Evolutionary conservation across 1,140 invertebrate genomes (phyloP).

Genomic region (Lasioglossum baleicum): DNA sequence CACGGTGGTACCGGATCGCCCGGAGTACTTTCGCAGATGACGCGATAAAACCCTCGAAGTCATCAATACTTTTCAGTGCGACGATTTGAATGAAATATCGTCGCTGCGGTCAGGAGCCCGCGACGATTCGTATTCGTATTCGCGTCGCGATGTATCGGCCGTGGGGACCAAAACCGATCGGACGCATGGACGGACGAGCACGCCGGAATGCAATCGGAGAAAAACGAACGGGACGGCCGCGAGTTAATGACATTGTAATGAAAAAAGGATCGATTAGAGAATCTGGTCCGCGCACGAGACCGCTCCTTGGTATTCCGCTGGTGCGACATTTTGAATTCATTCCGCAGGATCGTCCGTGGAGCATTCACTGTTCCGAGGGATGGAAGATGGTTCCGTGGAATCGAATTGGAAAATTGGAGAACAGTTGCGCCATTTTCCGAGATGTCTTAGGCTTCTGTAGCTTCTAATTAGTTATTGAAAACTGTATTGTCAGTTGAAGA

Average conservation of each 20-base stretch:
- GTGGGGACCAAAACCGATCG: background rate
- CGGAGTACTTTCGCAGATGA: conserved; percentile 56
- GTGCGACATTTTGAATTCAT: conserved; percentile 48
- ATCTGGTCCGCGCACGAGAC: background rate
- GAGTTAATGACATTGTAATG: conserved; percentile 49
- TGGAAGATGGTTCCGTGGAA: too few relatives aligned
- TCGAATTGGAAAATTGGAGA: too few relatives aligned
- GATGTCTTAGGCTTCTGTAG: too few relatives aligned
- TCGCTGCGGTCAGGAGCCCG: conserved; percentile 20
- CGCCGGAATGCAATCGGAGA: conserved; percentile 31
- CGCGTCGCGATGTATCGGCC: conserved; percentile 31
- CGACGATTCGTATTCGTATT: conserved; percentile 49
- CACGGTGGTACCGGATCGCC: conserved; percentile 46
- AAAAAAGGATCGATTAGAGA: conserved; percentile 50
- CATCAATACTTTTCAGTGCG: conserved; percentile 66
- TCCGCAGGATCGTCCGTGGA: background rate
- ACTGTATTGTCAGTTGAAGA: too few relatives aligned
- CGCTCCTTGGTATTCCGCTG: conserved; percentile 37
- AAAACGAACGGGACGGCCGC: conserved; percentile 21
- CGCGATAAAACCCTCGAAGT: conserved; percentile 61
- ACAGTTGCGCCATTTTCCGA: too few relatives aligned
- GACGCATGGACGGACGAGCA: background rate
- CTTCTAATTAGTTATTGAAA: too few relatives aligned
- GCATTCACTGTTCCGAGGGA: too few relatives aligned
- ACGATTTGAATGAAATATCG: conserved; percentile 66